Base-by-base conservation (phyloP, 2,113 vertebrate genomes). In the Pelusios castaneus region DNA sequence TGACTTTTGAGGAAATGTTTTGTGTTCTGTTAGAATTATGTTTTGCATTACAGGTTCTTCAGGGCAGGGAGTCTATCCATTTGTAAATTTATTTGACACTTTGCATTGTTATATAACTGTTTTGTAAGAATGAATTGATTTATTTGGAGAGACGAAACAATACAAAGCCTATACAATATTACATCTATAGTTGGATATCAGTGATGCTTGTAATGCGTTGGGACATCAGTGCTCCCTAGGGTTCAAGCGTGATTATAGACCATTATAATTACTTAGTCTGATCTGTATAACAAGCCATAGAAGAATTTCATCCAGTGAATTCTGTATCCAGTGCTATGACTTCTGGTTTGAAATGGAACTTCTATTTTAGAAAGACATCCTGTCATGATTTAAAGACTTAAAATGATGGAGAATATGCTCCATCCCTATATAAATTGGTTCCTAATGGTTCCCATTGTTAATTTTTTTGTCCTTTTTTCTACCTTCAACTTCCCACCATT, bases 71-170 rank as follows among this genome's bases (percentile, higher is more conserved):
- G 1, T 52, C 78, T 82, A 27, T 2, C 12, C 22, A 5, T 85
- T 85, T 73, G 49, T 41, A 45, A 49, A 25, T 43, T 12, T 41
- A 25, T 19, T 9, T 41, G 41, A 6, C 38, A 75, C 38, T 43
- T 75, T 43, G 45, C 29, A 34, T 16, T 9, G 3, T 0, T 0
- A 51, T 83, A 25, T 6, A 45, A 21, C 73, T 31, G 43, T 73
- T 55, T 70, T 79, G 82, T 63, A 49, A 6, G 29, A 58, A 67
- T 6, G 52, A 8, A 0, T 4, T 92, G 21, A 19, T 75, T 17
- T 58, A 13, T 63, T 89, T 34, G 2, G 2, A 21, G 47, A 21
- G 25, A 25, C 76, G 78, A 82, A 93, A 0, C 38, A 77, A 41
- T 54, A 13, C 10, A 8, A 87, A 31, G 7, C 27, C 43, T 82